Base-by-base conservation (phyloP, 2,113 vertebrate species). In the Spermophilus dauricus region DNA sequence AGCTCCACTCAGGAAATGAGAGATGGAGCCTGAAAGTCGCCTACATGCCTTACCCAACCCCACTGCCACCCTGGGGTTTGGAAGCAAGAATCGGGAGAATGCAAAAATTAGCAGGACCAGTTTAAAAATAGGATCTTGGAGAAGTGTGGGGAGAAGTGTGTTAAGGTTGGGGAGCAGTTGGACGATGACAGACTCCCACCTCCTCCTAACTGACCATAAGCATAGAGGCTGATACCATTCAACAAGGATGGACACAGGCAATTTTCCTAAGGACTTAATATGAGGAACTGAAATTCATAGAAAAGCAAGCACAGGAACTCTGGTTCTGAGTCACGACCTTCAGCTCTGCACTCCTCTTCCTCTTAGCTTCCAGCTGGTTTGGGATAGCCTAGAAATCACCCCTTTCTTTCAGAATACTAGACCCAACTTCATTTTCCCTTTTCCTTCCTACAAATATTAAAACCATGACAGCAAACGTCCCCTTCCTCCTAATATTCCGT, bases 61-160 rank as follows among this genome's bases (percentile, higher is more conserved):
- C 77, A 53, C 37, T 18, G 5, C 73, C 20, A 10, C 61, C 53
- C 63, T 61, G 30, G 10, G 42, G 45, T 82, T 58, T 32, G 45
- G 84, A 61, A 84, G 78, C 82, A 34, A 65, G 26, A 45, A 17
- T 20, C 45, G 51, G 48, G 56, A 67, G 37, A 83, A 82, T 0
- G 53, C 67, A 86, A 61, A 95, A 63, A 48, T 91, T 48, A 78
- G 82, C 42, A 85, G 82, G 45, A 34, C 70, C 84, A 3, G 37
- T 32, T 56, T 93, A 53, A 89, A 96, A 95, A 86, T 34, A 45
- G 42, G 56, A 37, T 75, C 45, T 42, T 63, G 86, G 83, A 95
- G 76, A 37, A 70, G 42, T 53, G 53, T n/a, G 30, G 10, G 16
- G 63, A 65, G 48, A 65, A 63, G 32, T n/a, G 30, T 18, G 0